These are phyloP conservation scores for Athene cunicularia DNA, from an alignment of 2,113 vertebrate species.

Conservation along the genomic window DNA sequence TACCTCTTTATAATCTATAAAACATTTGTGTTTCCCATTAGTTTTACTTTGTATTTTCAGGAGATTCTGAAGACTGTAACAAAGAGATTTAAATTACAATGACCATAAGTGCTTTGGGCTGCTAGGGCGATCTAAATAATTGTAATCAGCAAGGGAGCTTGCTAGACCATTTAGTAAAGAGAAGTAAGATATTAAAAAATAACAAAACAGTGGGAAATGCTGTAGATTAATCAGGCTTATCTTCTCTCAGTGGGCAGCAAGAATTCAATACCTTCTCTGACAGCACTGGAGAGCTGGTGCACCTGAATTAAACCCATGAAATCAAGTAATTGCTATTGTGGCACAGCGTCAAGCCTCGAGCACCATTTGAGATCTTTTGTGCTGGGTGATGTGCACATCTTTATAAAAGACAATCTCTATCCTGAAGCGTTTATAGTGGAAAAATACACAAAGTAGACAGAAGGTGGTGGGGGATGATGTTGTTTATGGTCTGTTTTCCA, in stretches of 20 bases:
- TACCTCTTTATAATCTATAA: slow-evolving; percentile 9
- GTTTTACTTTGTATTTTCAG: slow-evolving; percentile 16
- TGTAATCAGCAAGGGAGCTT: not conserved
- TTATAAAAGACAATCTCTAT: not conserved
- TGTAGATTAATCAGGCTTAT: not conserved
- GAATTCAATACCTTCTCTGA: not conserved
- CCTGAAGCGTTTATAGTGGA: not conserved
- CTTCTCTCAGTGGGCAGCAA: not conserved
- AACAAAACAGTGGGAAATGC: not conserved
- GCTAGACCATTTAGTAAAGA: not conserved
- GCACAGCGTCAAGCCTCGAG: not conserved
- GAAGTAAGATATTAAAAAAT: not conserved
- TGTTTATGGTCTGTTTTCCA: not conserved
- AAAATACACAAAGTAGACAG: not conserved
- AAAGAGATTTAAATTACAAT: not conserved
- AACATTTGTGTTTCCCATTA: slow-evolving; percentile 12
- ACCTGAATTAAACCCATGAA: not conserved
- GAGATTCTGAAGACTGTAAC: not conserved
- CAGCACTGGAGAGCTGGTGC: not conserved
- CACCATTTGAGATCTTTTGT: not conserved
- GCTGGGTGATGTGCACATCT: fast-evolving
- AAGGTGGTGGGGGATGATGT: not conserved
- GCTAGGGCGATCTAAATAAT: not conserved
- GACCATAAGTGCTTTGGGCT: not conserved
- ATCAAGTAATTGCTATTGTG: not conserved